Base-by-base conservation (phyloP, 2,888 invertebrate species). In the Lamellibrachia columna region DNA sequence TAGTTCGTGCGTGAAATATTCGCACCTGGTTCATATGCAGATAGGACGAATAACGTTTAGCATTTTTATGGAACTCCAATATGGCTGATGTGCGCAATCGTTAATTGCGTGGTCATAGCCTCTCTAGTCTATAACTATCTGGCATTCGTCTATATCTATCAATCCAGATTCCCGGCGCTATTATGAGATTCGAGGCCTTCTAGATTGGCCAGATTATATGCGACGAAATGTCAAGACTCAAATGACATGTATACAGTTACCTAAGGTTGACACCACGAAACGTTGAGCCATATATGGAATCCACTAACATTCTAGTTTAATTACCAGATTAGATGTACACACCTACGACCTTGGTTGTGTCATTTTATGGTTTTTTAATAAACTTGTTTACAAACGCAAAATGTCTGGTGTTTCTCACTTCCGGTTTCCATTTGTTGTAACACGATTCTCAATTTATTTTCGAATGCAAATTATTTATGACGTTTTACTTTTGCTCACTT, bases 381-480 rank as follows among this genome's bases (percentile, higher is more conserved):
- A 75, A 75, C 75, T 11, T 75, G 75, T 75, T 75, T 75, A 75
- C 75, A 75, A 75, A 75, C 75, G n/a, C 75, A 75, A 75, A 75
- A 75, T 75, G 75, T 75, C 75, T 75, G 75, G 22, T 75, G n/a
- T 15, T 75, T 75, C 22, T 75, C 4, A 75, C 75, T 75, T 75
- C 75, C 75, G 75, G 75, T 75, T 75, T 75, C 22, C 75, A 75
- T 75, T 75, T 75, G 75, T 75, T 75, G 22, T 75, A 22, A 3
- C n/a, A 22, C 75, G 22, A 75, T 75, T 75, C 75, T 75, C n/a
- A 75, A 75, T 75, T 75, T 75, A 75, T n/a, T 75, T 75, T 75
- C 75, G 75, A 75, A 75, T 75, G 75, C 75, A 22, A 75, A 4
- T 75, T 22, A 22, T 11, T 40, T 3, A 75, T 75, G n/a, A 22